Base-by-base conservation (phyloP, 2,888 invertebrate species). In the Pristionchus japonicus region DNA sequence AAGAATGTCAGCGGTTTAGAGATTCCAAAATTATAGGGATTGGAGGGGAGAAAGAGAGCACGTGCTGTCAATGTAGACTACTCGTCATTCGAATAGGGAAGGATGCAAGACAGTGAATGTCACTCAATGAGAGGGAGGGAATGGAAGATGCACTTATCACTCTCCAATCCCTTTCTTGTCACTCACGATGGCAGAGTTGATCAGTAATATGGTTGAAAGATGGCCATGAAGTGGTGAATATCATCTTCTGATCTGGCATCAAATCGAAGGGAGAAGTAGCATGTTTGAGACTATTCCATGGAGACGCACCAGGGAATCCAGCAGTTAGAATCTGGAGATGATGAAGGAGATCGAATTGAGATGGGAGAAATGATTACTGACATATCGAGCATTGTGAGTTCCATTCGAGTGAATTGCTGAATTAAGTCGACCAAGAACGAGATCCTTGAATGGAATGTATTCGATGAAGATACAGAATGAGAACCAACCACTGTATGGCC, bases 401-500 rank as follows among this genome's bases (percentile, higher is more conserved):
- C 74, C 74, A 74, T 74, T 74, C 20, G 37, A 20, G n/a, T 40
- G 17, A 1, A 74, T 40, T 9, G 43, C 74, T 20, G 40, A 23
- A 40, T 40, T 74, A 31, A 74, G n/a, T 74, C 74, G 74, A 40
- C 23, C 74, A 23, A 74, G 40, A 23, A 74, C 40, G 6, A 74
- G 13, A 74, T 74, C 74, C 74, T 74, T 20, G n/a, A n/a, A 61
- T 61, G 7, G 61, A 17, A 61, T 61, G n/a, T n/a, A n/a, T 23
- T 9, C 4, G 20, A 13, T 61, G 61, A 61, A 23, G n/a, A n/a
- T n/a, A n/a, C n/a, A n/a, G n/a, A n/a, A n/a, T n/a, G n/a, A n/a
- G n/a, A n/a, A 85, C 85, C 64, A 31, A 85, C 85, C 17, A 85
- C 40, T 15, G 64, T 85, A 40, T 85, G 64, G 4, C 85, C 85